Evolutionary conservation across 2,113 vertebrate species (phyloP), one percentile per base, ranked within the genome.

Genomic region (Nycticorax nycticorax): DNA sequence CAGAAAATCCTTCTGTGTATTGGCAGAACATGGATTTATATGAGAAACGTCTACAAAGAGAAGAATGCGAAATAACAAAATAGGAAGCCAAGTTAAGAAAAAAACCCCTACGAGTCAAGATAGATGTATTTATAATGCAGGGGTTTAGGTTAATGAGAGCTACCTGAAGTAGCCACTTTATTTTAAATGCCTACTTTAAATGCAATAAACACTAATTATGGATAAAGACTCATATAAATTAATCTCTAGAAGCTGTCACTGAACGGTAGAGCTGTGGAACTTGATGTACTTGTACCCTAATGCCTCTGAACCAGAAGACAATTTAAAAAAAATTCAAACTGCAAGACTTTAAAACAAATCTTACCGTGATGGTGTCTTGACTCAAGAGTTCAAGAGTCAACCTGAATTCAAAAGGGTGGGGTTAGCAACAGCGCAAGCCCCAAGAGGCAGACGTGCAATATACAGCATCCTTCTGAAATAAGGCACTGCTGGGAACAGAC

Each of bases 1-100:
- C 55, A 57, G 81, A 95, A 96, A 95, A 96, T 74, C 67, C 63
- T 85, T 72, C 84, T 67, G 26, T 37, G n/a, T 52, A 80, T 83
- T 85, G 91, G 77, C 37, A 94, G 81, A 91, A 82, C 13, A 76
- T 16, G 20, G 84, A 76, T 89, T 88, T 89, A 63, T 66, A 45
- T 5, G 8, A 94, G 37, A 92, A 88, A 47, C 6, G 3, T 20
- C 71, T 85, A 55, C 27, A 80, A 85, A 86, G 66, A 83, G 30
- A 85, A 60, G 47, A 72, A 37, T 10, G 26, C 8, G 73, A 86
- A 76, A 69, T 62, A 83, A 35, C 26, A 85, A 57, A 37, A 73
- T 76, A 83, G 26, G 47, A 91, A 87, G 28, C 4, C 45, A 75
- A 75, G 37, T 39, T 81, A 90, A 85, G 52, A 12, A 60, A 79